These are phyloP conservation scores for Catocala nupta DNA, from an alignment of 2,888 invertebrate species.

Conservation along the genomic window DNA sequence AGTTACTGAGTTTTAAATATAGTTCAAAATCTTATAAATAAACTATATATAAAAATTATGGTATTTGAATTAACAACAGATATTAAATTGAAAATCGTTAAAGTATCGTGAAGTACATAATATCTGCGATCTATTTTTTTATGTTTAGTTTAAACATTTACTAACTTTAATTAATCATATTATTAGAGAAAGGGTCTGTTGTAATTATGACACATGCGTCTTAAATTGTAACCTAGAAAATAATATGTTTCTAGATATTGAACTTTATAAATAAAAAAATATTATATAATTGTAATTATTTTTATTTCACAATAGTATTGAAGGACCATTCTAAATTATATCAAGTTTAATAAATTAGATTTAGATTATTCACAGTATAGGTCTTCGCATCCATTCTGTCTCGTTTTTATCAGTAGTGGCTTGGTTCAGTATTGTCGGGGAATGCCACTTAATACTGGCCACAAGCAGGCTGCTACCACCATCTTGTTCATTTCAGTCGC, in stretches of 20 bases:
- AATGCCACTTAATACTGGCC: too few species aligned
- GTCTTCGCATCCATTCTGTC: too few species aligned
- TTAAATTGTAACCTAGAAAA: conserved; percentile 24
- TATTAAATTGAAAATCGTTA: conserved; percentile 12
- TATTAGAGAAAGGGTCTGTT: conserved; percentile 37
- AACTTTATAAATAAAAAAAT: conserved; percentile 12
- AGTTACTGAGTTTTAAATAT: conserved; percentile 7
- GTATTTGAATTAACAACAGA: not conserved
- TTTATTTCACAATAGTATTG: not conserved
- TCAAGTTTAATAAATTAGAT: too few species aligned
- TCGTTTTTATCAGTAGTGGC: too few species aligned
- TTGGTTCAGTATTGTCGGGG: too few species aligned
- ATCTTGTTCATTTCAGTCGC: too few species aligned
- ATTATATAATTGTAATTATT: conserved; percentile 5
- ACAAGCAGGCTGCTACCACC: too few species aligned
- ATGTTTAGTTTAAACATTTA: conserved; percentile 17
- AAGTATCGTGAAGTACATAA: conserved; percentile 43
- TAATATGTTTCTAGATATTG: conserved; percentile 18
- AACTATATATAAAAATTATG: not conserved
- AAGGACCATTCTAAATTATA: not conserved
- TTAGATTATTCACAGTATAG: too few species aligned
- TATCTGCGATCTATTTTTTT: conserved; percentile 30
- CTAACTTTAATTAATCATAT: conserved; percentile 19
- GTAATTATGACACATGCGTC: conserved; percentile 31
- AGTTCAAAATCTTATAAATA: conserved; percentile 5